Base-by-base conservation (phyloP, 1,140 invertebrate genomes). In the Drosophila sp. region DNA sequence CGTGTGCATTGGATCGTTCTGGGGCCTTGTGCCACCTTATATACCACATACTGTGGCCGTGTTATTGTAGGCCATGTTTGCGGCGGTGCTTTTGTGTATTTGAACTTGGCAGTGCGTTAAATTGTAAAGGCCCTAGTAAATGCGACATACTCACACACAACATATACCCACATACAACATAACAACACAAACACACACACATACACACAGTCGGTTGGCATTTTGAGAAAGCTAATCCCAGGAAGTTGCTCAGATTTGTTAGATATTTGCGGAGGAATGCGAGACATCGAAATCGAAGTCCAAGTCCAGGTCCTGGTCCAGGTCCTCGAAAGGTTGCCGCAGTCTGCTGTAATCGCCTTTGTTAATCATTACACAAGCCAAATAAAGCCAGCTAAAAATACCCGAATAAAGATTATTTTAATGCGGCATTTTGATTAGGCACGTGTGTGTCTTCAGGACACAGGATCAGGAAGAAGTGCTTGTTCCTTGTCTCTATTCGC, bases 91-190 rank as follows among this genome's bases (percentile, higher is more conserved):
- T 87, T 82, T 87, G 78, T 89, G 82, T 89, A 87, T 87, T 87
- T 87, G 82, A 87, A 87, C 82, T 87, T 87, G 82, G 72, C 83
- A 87, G 82, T 87, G 82, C 82, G 82, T 87, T 87, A 87, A 87
- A 87, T 87, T 87, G 82, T 87, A 89, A 87, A 89, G 83, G 76
- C 83, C 76, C 59, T 66, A 51, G 57, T 65, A 77, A 84, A 75
- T 65, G 76, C 62, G 59, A 75, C 48, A 54, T 70, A 41, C 64
- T 76, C 57, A 59, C 56, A 62, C 54, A n/a, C n/a, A n/a, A n/a
- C n/a, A n/a, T n/a, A n/a, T n/a, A 67, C 43, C 58, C 41, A 65
- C 45, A 18, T n/a, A n/a, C n/a, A n/a, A n/a, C 54, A 53, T 38
- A 38, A 38, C 36, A 38, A 43, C 38, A 71, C 48, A 41, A 45